Evolutionary conservation across 2,113 vertebrate species (phyloP).

Genomic region (Ophiodon elongatus): DNA sequence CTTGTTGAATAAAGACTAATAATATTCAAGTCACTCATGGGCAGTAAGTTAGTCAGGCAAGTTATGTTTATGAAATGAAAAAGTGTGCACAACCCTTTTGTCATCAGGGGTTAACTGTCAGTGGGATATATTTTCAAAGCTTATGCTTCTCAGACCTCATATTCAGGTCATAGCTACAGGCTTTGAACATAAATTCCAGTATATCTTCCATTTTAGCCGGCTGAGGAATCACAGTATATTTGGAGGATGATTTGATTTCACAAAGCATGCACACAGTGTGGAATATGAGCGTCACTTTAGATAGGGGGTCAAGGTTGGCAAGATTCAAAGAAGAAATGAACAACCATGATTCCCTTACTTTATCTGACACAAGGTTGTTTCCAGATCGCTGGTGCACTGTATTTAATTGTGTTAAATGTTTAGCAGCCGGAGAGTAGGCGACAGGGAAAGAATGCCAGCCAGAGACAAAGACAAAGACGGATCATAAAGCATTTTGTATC

Average conservation of each 20-base stretch:
- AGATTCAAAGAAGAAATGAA: neutral
- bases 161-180: slow-evolving; percentile 25
- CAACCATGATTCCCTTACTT: neutral
- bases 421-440: neutral
- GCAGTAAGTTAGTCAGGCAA: neutral
- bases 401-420: neutral
- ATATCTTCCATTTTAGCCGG: slow-evolving; percentile 1
- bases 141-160: slow-evolving; percentile 27
- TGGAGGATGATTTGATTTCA: slow-evolving; percentile 19
- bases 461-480: neutral
- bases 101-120: neutral
- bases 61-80: neutral
- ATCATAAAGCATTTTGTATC: neutral
- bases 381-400: neutral
- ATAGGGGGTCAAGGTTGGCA: neutral
- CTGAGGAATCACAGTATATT: neutral
- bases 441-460: neutral
- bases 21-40: neutral
- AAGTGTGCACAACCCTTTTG: neutral
- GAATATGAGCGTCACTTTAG: neutral
- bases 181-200: slow-evolving; percentile 13
- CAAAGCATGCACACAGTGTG: neutral
- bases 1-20: neutral
- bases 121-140: neutral
- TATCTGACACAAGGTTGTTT: neutral